These are phyloP conservation scores for Cynopterus brachyotis DNA, from an alignment of 2,113 vertebrate genomes.

Conservation along the genomic window DNA sequence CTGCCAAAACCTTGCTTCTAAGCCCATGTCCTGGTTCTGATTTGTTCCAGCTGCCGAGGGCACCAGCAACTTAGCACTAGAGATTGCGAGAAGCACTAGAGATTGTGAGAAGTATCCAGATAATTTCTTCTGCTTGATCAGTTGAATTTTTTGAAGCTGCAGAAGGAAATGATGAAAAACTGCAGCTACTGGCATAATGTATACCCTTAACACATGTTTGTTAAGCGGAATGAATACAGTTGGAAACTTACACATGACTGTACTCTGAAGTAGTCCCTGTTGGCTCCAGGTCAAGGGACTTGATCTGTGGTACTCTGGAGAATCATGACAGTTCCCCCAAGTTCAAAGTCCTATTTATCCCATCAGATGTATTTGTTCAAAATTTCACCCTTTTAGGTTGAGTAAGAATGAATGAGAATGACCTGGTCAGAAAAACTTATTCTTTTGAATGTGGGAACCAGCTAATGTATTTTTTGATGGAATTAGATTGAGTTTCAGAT, in stretches of 20 bases:
- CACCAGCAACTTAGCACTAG: not conserved
- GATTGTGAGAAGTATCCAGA: conserved; percentile 11
- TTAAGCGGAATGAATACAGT: not conserved
- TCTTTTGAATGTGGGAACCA: not conserved
- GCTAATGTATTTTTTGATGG: not conserved
- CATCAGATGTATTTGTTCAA: not conserved
- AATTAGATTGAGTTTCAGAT: not conserved
- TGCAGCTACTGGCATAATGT: not conserved
- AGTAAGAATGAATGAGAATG: not conserved
- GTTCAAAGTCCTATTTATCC: not conserved
- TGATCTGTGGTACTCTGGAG: not conserved
- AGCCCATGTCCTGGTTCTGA: not conserved
- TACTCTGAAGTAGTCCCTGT: not conserved
- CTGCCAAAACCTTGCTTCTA: not conserved
- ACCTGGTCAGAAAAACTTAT: not conserved
- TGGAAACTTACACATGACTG: not conserved
- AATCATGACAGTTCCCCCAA: not conserved
- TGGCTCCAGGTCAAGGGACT: not conserved
- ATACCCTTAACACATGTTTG: not conserved
- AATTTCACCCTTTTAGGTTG: not conserved
- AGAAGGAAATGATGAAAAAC: not conserved
- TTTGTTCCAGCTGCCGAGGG: not conserved
- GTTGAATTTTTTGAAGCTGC: not conserved
- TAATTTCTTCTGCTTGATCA: conserved; percentile 38
- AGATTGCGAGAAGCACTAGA: not conserved